These are phyloP conservation scores for Poeciliopsis paucimaculata DNA, from an alignment of 2,797 vertebrate genomes.

Conservation along the genomic window DNA sequence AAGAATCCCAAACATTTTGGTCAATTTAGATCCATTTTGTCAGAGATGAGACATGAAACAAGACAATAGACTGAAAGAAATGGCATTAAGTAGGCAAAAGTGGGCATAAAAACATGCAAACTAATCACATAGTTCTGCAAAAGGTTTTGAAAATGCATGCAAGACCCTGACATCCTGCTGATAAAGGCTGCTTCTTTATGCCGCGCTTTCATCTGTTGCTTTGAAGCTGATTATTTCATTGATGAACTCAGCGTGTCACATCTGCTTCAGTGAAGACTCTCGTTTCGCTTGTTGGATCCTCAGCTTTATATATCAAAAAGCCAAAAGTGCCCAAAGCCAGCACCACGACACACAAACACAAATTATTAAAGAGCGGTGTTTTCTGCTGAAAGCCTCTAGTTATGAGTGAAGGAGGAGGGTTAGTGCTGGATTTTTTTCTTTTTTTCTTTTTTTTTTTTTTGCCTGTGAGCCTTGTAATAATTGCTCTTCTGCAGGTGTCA, in stretches of 20 bases:
- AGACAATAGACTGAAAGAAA: background rate
- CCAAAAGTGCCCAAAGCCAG: constrained; percentile 60
- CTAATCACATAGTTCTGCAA: background rate
- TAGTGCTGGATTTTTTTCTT: constrained; percentile 27
- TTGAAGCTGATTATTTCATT: constrained; percentile 39
- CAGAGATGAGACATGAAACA: background rate
- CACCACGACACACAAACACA: constrained; percentile 66
- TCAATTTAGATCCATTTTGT: background rate
- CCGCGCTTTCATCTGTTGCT: constrained; percentile 16
- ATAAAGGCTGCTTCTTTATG: constrained; percentile 9
- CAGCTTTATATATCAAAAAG: constrained; percentile 52
- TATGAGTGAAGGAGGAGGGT: constrained; percentile 37
- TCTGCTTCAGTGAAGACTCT: constrained; percentile 40
- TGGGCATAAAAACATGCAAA: background rate
- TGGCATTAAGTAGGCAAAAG: background rate
- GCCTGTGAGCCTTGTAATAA: constrained; percentile 62
- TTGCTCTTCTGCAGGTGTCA: constrained; percentile 56
- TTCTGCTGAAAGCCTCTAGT: constrained; percentile 65
- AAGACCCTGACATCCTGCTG: constrained; percentile 15
- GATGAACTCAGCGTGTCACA: constrained; percentile 36
- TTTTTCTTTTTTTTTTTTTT: constrained; percentile 10
- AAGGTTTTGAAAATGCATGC: constrained; percentile 7
- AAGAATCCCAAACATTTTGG: background rate
- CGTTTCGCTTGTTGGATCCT: constrained; percentile 52
- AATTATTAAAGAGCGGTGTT: constrained; percentile 70